Conservation (phyloP, 92 coral and sea anemone species). For the Diadumene lineata region DNA sequence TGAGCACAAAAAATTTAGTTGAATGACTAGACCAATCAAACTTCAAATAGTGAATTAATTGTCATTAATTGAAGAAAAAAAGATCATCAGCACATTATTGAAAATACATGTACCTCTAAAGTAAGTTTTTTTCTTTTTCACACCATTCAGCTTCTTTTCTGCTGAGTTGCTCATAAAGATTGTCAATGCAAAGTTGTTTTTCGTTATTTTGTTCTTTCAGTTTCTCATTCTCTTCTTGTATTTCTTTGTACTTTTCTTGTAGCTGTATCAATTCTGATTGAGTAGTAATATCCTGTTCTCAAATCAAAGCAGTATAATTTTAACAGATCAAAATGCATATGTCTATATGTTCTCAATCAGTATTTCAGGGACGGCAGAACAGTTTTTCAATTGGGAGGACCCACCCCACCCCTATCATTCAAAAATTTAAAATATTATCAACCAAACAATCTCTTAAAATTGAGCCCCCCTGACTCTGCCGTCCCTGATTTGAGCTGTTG, state of each 20-base stretch:
- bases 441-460: too few species aligned
- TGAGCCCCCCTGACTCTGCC: too few species aligned
- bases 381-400: too few species aligned
- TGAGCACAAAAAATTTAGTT: too few species aligned
- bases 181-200: conserved; percentile 41
- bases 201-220: conserved; percentile 19
- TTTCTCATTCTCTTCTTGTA: conserved; percentile 40
- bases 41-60: too few species aligned
- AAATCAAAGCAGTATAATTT: background rate
- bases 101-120: conserved; percentile 41
- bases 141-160: conserved; percentile 72
- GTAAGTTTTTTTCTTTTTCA: conserved; percentile 53
- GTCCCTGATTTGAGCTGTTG: too few species aligned
- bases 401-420: too few species aligned
- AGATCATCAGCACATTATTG: too few species aligned
- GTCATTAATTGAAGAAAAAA: too few species aligned
- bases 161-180: conserved; percentile 58
- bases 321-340: background rate
- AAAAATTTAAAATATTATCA: too few species aligned
- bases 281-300: background rate
- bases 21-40: too few species aligned
- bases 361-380: too few species aligned
- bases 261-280: conserved; percentile 33
- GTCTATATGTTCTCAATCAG: background rate
- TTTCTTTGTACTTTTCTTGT: conserved; percentile 36